phyloP scores from a whole-genome alignment of 2,113 vertebrate species.

The Oryzias javanicus region DNA sequence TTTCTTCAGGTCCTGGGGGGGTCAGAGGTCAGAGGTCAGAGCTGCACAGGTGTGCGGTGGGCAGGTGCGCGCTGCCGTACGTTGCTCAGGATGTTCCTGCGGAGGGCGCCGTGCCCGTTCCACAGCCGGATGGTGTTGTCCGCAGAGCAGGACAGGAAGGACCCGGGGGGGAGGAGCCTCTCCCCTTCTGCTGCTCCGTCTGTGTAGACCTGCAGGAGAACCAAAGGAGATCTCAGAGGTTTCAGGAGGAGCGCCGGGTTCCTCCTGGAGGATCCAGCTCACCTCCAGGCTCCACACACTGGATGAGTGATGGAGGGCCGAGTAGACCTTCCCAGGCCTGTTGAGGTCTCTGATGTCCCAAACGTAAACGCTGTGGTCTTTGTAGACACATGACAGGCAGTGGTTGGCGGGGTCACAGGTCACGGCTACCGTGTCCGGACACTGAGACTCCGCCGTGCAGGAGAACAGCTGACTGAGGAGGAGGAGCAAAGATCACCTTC shows the following conservation, averaged over 20 bases:
- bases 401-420: slow-evolving; percentile 89
- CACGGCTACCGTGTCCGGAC: slow-evolving; percentile 92
- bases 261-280: neutral
- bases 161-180: slow-evolving; percentile 80
- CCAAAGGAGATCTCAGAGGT: no score
- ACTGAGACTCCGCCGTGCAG: slow-evolving; percentile 79
- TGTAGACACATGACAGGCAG: slow-evolving; percentile 97
- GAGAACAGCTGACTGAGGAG: slow-evolving; percentile 88
- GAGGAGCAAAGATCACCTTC: neutral
- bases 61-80: slow-evolving; percentile 59
- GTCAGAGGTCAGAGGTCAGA: slow-evolving; percentile 18
- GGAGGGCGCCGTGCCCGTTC: slow-evolving; percentile 80
- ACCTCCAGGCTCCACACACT: slow-evolving; percentile 98
- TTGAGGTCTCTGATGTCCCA: slow-evolving; percentile 92
- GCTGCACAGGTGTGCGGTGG: neutral
- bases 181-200: slow-evolving; percentile 67
- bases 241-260: no score
- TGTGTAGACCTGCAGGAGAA: slow-evolving; percentile 82
- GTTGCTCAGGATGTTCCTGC: slow-evolving; percentile 90
- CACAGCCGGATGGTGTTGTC: slow-evolving; percentile 96
- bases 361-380: slow-evolving; percentile 95
- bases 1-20: slow-evolving; percentile 89
- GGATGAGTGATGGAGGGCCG: slow-evolving; percentile 91
- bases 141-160: slow-evolving; percentile 95
- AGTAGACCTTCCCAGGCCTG: slow-evolving; percentile 95